Evolutionary conservation across 2,888 invertebrate species (phyloP).

Genomic region (Drosophila maculinotata): DNA sequence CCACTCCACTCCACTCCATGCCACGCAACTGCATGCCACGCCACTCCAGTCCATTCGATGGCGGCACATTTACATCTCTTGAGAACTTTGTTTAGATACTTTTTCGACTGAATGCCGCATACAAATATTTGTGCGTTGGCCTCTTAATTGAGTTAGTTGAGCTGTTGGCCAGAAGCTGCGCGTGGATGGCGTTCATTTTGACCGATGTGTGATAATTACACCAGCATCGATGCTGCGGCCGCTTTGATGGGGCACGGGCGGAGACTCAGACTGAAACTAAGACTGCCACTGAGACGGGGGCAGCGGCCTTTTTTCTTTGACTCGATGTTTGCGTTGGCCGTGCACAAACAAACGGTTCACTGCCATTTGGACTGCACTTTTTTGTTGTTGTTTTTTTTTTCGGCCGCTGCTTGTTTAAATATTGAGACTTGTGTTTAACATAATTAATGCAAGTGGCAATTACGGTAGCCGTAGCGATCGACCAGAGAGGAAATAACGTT

Average conservation of each 20-base stretch:
- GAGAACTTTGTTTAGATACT: slow-evolving; percentile 79
- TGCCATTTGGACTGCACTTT: slow-evolving; percentile 65
- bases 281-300: slow-evolving; percentile 1
- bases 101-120: slow-evolving; percentile 82
- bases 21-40: slow-evolving; percentile 5
- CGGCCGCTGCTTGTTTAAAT: slow-evolving; percentile 66
- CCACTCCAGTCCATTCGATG: neutral
- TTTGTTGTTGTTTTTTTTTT: slow-evolving; percentile 37
- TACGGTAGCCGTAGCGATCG: slow-evolving; percentile 57
- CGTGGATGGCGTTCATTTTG: slow-evolving; percentile 78
- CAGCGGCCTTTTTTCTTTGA: slow-evolving; percentile 58
- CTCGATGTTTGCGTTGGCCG: slow-evolving; percentile 55
- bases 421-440: slow-evolving; percentile 77
- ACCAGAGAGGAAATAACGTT: slow-evolving; percentile 25
- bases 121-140: slow-evolving; percentile 78
- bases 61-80: slow-evolving; percentile 38
- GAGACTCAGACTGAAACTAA: slow-evolving; percentile 2
- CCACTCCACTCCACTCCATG: slow-evolving; percentile 20
- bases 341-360: slow-evolving; percentile 76
- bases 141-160: slow-evolving; percentile 77
- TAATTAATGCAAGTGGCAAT: slow-evolving; percentile 77
- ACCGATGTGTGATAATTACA: slow-evolving; percentile 79
- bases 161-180: slow-evolving; percentile 63
- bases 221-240: slow-evolving; percentile 59
- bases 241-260: slow-evolving; percentile 51